Conservation (phyloP, 2,113 vertebrate species). For the Octodon degus region DNA sequence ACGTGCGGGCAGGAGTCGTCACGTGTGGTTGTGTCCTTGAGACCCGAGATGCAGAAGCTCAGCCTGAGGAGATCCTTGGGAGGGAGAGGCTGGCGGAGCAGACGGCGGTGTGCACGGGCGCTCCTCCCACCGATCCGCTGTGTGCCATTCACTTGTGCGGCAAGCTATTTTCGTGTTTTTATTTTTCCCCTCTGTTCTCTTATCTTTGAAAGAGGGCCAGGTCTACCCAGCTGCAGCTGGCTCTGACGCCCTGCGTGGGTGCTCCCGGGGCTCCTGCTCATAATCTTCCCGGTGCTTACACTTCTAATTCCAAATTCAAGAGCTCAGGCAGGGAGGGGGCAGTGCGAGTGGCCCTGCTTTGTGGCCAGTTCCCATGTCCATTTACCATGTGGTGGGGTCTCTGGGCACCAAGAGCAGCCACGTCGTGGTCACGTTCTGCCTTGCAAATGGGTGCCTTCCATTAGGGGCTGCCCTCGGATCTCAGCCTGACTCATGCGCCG, state of each 20-base stretch:
- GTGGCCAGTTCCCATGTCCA: fast-evolving
- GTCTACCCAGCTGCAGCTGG: background rate
- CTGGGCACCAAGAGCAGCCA: fast-evolving
- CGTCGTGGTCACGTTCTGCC: background rate
- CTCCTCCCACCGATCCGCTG: background rate
- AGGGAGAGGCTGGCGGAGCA: background rate
- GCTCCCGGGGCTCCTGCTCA: too few species aligned
- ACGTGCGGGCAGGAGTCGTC: background rate
- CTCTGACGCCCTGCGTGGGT: fast-evolving
- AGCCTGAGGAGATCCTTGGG: fast-evolving
- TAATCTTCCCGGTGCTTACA: background rate
- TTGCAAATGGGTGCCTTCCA: fast-evolving
- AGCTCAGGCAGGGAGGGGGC: background rate
- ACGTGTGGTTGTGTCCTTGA: fast-evolving
- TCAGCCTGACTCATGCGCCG: fast-evolving
- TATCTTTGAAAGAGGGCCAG: fast-evolving
- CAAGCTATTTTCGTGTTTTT: fast-evolving
- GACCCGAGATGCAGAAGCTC: fast-evolving
- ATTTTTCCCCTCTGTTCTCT: too few species aligned
- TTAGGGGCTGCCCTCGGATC: background rate
- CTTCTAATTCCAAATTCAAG: background rate
- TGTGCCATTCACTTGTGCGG: fast-evolving
- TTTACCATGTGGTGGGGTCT: fast-evolving
- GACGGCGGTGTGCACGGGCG: fast-evolving
- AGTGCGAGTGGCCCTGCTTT: fast-evolving